A percentile compares a stretch with the other conserved stretches of the same genome.
These are phyloP conservation scores for Gallirallus australis DNA, from an alignment of 2,797 vertebrate genomes.

Conservation along the genomic window DNA sequence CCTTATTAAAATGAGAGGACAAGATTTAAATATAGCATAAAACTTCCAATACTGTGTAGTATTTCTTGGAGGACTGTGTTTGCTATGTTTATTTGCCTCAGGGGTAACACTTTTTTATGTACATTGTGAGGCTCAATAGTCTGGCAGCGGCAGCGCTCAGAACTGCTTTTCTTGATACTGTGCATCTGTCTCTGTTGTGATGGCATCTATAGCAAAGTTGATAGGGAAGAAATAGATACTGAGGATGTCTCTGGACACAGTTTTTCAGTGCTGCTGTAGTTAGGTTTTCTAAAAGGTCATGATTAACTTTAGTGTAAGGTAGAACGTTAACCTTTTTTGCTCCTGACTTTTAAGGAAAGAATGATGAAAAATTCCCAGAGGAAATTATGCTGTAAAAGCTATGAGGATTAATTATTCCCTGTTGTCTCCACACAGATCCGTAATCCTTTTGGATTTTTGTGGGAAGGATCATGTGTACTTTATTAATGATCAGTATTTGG, in stretches of 20 bases:
- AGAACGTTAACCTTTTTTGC: neutral
- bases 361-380: neutral
- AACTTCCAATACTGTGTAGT: slow-evolving; percentile 41
- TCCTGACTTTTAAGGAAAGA: neutral
- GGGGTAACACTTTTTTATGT: slow-evolving; percentile 72
- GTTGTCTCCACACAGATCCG: neutral
- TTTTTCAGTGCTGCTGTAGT: slow-evolving; percentile 1
- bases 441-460: neutral
- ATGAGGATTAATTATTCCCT: neutral
- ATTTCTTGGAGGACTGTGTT: slow-evolving; percentile 64
- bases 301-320: neutral
- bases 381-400: neutral
- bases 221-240: slow-evolving; percentile 45
- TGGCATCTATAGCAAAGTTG: slow-evolving; percentile 62
- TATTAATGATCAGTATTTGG: neutral
- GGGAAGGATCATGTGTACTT: neutral
- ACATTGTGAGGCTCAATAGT: slow-evolving; percentile 71
- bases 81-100: slow-evolving; percentile 68
- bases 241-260: slow-evolving; percentile 31
- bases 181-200: slow-evolving; percentile 71
- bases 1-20: slow-evolving; percentile 40
- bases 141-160: slow-evolving; percentile 59
- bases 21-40: slow-evolving; percentile 62
- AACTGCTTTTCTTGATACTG: slow-evolving; percentile 68
- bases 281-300: neutral